Conservation (phyloP, 23 tunicate genomes). For the Halocynthia aurantium region DNA sequence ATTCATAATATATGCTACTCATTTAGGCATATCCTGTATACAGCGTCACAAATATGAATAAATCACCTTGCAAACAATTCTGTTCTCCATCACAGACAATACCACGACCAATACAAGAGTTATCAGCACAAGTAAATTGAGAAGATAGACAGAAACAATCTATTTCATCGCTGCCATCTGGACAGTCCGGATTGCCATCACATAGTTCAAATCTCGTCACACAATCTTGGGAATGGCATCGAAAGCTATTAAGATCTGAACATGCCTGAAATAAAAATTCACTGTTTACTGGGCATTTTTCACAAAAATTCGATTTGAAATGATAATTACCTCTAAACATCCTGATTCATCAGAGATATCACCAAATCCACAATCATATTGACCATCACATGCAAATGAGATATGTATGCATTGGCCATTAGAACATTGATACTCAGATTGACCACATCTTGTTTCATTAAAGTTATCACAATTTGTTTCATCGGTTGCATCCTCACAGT, state of each 20-base stretch:
- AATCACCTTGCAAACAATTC: slow-evolving; percentile 46
- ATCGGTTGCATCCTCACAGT: slow-evolving; percentile 39
- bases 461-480: slow-evolving; percentile 26
- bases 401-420: slow-evolving; percentile 50
- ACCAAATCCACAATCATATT: slow-evolving; percentile 63
- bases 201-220: slow-evolving; percentile 33
- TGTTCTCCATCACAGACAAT: slow-evolving; percentile 41
- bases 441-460: background rate
- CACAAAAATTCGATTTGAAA: background rate
- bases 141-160: slow-evolving; percentile 40
- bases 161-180: slow-evolving; percentile 39
- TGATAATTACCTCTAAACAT: slow-evolving; percentile 33
- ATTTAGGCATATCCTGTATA: no score
- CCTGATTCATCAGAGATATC: slow-evolving; percentile 59
- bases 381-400: slow-evolving; percentile 54
- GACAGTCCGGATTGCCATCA: slow-evolving; percentile 52
- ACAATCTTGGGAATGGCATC: slow-evolving; percentile 21
- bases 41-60: background rate
- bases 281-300: background rate
- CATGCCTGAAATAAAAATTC: slow-evolving; percentile 15
- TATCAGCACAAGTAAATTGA: slow-evolving; percentile 53
- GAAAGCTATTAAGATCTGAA: background rate
- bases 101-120: slow-evolving; percentile 30
- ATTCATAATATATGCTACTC: no score
- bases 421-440: slow-evolving; percentile 26